These are phyloP conservation scores for Odobenus rosmarus DNA, from an alignment of 2,113 vertebrate genomes.

Conservation along the genomic window DNA sequence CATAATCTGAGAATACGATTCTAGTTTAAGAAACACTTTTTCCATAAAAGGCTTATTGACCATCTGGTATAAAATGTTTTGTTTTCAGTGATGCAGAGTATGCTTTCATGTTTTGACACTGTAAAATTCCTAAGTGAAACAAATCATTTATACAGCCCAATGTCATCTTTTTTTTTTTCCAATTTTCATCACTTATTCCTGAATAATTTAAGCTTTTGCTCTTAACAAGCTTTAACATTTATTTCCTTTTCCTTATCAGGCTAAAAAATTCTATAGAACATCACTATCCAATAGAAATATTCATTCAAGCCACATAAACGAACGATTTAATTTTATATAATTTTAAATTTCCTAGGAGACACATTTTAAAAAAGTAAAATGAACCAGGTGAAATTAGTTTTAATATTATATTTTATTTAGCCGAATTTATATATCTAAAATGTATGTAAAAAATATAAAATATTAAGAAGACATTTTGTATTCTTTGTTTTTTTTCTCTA, in stretches of 20 bases:
- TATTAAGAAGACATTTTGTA: background rate
- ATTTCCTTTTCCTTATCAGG: background rate
- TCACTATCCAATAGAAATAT: background rate
- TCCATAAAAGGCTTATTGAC: background rate
- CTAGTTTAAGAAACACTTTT: background rate
- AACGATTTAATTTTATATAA: background rate
- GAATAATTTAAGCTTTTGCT: background rate
- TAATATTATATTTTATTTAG: slow-evolving; percentile 12
- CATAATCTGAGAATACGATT: background rate
- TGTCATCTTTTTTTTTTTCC: background rate
- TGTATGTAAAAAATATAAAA: background rate
- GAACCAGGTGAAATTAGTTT: background rate
- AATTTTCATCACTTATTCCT: background rate
- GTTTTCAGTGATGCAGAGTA: background rate
- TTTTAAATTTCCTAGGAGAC: background rate
- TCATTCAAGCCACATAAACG: background rate
- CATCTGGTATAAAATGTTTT: slow-evolving; percentile 19
- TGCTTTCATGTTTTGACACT: background rate
- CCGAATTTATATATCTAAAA: background rate
- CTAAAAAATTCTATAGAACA: background rate
- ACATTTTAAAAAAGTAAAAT: background rate
- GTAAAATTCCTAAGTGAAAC: background rate
- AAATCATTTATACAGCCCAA: background rate
- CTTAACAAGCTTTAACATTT: background rate
- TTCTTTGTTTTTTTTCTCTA: background rate